Evolutionary conservation across 2,888 invertebrate species (phyloP).

Genomic region (Nemurella pictetii): DNA sequence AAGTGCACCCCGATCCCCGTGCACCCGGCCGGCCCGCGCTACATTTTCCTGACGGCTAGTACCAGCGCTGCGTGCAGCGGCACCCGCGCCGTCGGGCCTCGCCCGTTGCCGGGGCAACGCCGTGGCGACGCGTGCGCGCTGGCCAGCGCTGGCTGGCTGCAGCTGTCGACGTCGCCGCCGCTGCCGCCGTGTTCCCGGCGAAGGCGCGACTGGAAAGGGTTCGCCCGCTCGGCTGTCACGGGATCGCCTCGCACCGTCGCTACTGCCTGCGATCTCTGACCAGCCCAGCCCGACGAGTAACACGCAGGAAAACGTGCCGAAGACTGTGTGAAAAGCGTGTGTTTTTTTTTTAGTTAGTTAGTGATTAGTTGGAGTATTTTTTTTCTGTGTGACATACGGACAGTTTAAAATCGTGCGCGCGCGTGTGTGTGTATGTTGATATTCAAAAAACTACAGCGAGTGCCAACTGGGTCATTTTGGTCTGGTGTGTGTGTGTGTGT

Average conservation of each 20-base stretch:
- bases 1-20: not conserved
- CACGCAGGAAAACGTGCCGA: too few relatives aligned
- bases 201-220: not conserved
- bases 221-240: not conserved
- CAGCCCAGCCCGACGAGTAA: too few relatives aligned
- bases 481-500: not conserved
- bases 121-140: not conserved
- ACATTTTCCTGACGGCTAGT: too few relatives aligned
- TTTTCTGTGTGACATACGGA: not conserved
- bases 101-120: not conserved
- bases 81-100: not conserved
- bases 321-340: too few relatives aligned
- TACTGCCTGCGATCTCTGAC: too few relatives aligned
- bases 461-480: too few relatives aligned
- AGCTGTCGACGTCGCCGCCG: not conserved
- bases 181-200: not conserved
- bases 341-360: too few relatives aligned
- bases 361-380: too few relatives aligned
- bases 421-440: too few relatives aligned
- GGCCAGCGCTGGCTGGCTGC: not conserved
- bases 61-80: not conserved
- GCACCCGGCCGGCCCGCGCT: too few relatives aligned
- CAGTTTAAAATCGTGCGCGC: not conserved
- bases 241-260: too few relatives aligned
- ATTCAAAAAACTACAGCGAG: too few relatives aligned